Evolutionary conservation across 2,888 invertebrate genomes (phyloP).

Genomic region (Synanthedon andrenaeformis): DNA sequence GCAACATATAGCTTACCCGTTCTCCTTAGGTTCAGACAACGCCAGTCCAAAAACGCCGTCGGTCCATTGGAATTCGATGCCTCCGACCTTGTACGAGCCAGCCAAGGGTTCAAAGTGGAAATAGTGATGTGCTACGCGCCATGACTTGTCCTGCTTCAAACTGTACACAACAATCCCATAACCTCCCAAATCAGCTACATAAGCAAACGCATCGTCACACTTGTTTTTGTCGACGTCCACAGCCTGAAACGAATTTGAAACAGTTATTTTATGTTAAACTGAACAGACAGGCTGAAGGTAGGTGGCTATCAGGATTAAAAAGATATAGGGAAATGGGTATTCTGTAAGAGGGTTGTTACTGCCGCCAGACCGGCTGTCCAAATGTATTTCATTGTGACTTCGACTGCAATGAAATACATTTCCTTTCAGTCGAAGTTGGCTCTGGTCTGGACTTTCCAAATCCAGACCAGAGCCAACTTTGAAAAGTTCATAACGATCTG

Average conservation of each 20-base stretch:
- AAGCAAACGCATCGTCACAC: slow-evolving; percentile 82
- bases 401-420: too few species aligned
- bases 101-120: slow-evolving; percentile 86
- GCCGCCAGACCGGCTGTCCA: too few species aligned
- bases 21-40: slow-evolving; percentile 69
- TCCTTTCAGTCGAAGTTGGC: too few species aligned
- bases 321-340: too few species aligned
- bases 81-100: slow-evolving; percentile 82
- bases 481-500: too few species aligned
- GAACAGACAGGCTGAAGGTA: too few species aligned
- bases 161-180: slow-evolving; percentile 85
- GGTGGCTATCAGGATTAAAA: too few species aligned
- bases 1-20: slow-evolving; percentile 45
- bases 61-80: slow-evolving; percentile 87
- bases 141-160: slow-evolving; percentile 78
- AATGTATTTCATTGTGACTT: too few species aligned
- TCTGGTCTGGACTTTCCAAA: neutral
- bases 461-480: too few species aligned
- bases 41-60: slow-evolving; percentile 85
- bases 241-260: slow-evolving; percentile 52
- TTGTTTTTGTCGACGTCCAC: slow-evolving; percentile 77
- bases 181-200: slow-evolving; percentile 81
- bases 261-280: too few species aligned
- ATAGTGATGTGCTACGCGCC: slow-evolving; percentile 84
- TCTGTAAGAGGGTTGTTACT: too few species aligned